Percentiles rank a stretch among this genome's conserved stretches.
phyloP scores from a whole-genome alignment of 2,113 vertebrate species.

The Phaethornis superciliosus region DNA sequence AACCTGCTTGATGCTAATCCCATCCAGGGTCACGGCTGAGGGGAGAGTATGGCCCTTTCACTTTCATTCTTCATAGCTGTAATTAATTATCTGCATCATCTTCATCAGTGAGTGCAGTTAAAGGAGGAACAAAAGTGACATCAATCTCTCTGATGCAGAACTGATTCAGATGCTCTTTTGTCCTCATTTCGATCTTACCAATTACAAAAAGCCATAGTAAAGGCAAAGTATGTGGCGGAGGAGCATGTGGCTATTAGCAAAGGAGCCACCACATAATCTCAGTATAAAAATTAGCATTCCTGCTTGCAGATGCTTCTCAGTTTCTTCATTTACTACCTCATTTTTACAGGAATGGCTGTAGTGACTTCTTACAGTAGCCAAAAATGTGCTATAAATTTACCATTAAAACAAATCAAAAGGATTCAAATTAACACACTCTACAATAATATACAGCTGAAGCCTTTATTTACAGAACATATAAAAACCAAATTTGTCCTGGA shows the following conservation, averaged over 20 bases:
- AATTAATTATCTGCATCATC: conserved; percentile 47
- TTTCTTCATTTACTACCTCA: not conserved
- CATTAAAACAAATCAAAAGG: not conserved
- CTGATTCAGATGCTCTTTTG: not conserved
- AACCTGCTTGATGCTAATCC: not conserved
- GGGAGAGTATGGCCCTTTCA: not conserved
- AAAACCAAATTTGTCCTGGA: not conserved
- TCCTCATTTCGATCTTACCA: not conserved
- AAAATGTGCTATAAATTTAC: not conserved
- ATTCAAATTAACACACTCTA: not conserved
- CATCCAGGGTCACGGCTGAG: not conserved
- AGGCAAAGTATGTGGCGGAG: not conserved
- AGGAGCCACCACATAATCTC: not conserved
- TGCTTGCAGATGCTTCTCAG: not conserved
- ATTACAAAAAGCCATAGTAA: not conserved
- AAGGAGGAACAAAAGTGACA: conserved; percentile 16
- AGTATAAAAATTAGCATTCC: not conserved
- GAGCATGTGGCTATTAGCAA: too few relatives aligned
- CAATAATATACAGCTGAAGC: not conserved
- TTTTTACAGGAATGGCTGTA: not conserved
- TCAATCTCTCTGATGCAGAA: conserved; percentile 16
- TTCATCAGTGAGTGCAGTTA: conserved; percentile 1
- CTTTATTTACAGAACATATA: not conserved
- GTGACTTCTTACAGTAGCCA: not conserved
- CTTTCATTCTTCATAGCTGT: conserved; percentile 27